Base-by-base conservation (phyloP, 2,888 invertebrate genomes). In the Lycaena phlaeas region DNA sequence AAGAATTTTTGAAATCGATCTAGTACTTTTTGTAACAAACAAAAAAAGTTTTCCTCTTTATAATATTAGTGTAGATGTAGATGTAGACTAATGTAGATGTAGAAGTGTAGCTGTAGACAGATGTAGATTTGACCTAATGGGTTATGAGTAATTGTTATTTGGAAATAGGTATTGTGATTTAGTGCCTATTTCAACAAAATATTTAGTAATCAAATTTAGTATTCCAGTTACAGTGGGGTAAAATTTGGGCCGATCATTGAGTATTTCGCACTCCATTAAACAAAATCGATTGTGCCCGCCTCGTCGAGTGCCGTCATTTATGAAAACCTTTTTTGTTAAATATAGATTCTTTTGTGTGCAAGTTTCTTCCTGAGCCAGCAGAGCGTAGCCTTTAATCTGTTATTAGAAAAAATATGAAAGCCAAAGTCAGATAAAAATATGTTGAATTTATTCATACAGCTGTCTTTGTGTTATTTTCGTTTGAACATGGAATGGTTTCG, bases 261-360 rank as follows among this genome's bases (percentile, higher is more conserved):
- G 64, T 57, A 73, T 74, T 73, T 73, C 62, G 57, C 74, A 66
- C 60, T 64, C 68, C 75, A 78, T 77, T 77, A 53, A 69, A 69
- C 72, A 62, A 54, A 67, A 72, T 71, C 70, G 68, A 71, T 71
- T 62, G 66, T 40, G 30, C 39, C 50, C 57, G 64, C 53, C 57
- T 59, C 61, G 54, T 46, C 56, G 52, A 46, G 52, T 51, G 52
- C 49, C 48, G 51, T 57, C 57, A 59, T 59, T 42, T 46, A 40
- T 36, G 45, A 41, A 40, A 48, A 36, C 46, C 42, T 45, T 48
- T 42, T 39, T 38, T 26, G 45, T 39, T 44, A 42, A 43, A 45
- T 51, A 49, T 47, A 43, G 43, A 45, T 45, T 48, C 43, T 45
- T 46, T 46, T 38, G 45, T 34, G 39, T 27, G 34, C 22, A 38